phyloP scores from a whole-genome alignment of 2,797 vertebrate genomes.

The Eremophila alpestris region DNA sequence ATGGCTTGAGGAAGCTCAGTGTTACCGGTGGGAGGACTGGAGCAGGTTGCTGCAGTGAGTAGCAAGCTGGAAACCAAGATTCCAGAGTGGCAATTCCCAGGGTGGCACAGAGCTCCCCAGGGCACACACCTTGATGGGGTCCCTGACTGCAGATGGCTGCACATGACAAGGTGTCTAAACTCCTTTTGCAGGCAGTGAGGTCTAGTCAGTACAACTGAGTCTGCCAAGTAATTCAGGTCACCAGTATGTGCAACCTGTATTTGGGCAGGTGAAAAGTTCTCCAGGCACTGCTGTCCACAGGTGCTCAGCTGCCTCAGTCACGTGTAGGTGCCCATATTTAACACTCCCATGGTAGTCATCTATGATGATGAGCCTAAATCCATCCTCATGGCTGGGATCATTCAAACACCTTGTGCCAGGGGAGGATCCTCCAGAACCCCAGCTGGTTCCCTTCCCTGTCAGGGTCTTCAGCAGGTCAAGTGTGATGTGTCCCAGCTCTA shows the following conservation, averaged over 20 bases:
- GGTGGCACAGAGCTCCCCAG: not conserved
- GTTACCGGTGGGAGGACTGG: not conserved
- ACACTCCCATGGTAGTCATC: not conserved
- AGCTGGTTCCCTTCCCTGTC: fast-evolving
- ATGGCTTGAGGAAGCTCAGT: not conserved
- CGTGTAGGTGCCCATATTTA: not conserved
- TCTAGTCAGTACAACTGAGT: not conserved
- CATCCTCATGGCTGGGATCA: not conserved
- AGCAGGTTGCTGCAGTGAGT: not conserved
- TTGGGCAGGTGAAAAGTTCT: not conserved
- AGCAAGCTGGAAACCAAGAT: not conserved
- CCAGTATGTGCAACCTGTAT: not conserved
- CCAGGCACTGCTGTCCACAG: not conserved
- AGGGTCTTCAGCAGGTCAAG: not conserved
- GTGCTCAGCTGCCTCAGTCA: not conserved
- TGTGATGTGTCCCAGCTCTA: not conserved
- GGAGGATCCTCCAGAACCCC: not conserved
- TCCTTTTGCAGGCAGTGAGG: not conserved
- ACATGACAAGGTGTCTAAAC: not conserved
- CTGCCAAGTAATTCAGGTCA: not conserved
- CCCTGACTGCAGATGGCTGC: not conserved
- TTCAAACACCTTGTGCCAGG: fast-evolving
- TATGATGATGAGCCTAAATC: not conserved
- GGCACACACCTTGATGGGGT: fast-evolving
- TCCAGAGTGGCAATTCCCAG: not conserved